Evolutionary conservation across 2,888 invertebrate species (phyloP).

Genomic region (Endotricha flammealis): DNA sequence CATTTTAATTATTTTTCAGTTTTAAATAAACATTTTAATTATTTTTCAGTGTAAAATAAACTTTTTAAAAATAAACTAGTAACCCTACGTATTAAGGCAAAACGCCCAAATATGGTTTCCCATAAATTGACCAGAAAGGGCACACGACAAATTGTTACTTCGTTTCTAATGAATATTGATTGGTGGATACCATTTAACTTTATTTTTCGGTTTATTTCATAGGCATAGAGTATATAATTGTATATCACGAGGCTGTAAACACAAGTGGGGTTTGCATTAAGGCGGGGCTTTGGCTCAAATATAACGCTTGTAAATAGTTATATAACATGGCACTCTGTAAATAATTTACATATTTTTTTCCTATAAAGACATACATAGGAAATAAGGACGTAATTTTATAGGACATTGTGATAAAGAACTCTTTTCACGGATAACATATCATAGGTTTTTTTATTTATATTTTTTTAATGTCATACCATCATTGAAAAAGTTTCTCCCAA

Average conservation of each 20-base stretch:
- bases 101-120: conserved; percentile 34
- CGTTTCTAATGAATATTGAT: conserved; percentile 43
- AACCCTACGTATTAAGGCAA: conserved; percentile 31
- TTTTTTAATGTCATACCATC: too few species aligned
- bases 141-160: conserved; percentile 53
- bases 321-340: neutral
- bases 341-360: too few species aligned
- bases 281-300: neutral
- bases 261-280: neutral
- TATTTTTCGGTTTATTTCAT: conserved; percentile 8
- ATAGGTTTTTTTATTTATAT: too few species aligned
- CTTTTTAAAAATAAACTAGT: too few species aligned
- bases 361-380: too few species aligned
- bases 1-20: too few species aligned
- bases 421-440: too few species aligned
- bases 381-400: too few species aligned
- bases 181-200: conserved; percentile 16
- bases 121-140: conserved; percentile 48
- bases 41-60: too few species aligned
- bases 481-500: too few species aligned
- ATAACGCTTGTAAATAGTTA: neutral
- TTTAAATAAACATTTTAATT: too few species aligned
- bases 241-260: neutral
- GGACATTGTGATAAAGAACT: too few species aligned
- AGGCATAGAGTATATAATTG: conserved; percentile 8